A percentile compares a stretch with the other conserved stretches of the same genome.
phyloP scores from a whole-genome alignment of 2,113 vertebrate species.

The Pavo muticus region DNA sequence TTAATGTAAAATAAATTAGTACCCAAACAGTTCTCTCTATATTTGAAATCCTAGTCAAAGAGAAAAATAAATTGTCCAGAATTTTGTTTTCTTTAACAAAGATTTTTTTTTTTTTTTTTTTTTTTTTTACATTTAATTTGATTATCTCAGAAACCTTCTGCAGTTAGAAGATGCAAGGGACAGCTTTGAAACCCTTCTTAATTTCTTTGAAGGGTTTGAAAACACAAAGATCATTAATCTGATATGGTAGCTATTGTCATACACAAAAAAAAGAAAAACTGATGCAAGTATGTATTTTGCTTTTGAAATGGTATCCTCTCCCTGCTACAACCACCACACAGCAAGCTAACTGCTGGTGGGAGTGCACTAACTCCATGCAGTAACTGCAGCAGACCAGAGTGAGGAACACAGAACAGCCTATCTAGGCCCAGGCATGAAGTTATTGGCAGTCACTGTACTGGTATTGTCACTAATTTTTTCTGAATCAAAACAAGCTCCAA shows the following conservation, averaged over 20 bases:
- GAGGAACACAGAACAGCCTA: fast-evolving
- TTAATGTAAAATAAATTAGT: neutral
- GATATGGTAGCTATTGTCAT: neutral
- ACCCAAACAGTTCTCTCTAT: neutral
- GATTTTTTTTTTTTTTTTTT: neutral
- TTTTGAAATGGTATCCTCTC: neutral
- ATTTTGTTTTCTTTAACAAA: neutral
- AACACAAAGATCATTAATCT: neutral
- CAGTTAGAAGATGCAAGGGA: neutral
- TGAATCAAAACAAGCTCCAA: neutral
- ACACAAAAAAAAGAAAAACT: neutral
- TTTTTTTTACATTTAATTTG: neutral
- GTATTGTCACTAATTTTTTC: neutral
- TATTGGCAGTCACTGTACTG: neutral
- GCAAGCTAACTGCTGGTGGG: neutral
- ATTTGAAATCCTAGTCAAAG: neutral
- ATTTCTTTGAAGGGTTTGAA: neutral
- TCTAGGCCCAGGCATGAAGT: fast-evolving
- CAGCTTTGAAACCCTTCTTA: neutral
- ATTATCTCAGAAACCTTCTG: neutral
- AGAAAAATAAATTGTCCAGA: neutral
- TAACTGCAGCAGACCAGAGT: neutral
- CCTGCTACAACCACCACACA: neutral
- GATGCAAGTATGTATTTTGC: neutral
- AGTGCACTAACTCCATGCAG: neutral